Evolutionary conservation across 2,113 vertebrate species (phyloP).

Genomic region (Macquaria australasica): DNA sequence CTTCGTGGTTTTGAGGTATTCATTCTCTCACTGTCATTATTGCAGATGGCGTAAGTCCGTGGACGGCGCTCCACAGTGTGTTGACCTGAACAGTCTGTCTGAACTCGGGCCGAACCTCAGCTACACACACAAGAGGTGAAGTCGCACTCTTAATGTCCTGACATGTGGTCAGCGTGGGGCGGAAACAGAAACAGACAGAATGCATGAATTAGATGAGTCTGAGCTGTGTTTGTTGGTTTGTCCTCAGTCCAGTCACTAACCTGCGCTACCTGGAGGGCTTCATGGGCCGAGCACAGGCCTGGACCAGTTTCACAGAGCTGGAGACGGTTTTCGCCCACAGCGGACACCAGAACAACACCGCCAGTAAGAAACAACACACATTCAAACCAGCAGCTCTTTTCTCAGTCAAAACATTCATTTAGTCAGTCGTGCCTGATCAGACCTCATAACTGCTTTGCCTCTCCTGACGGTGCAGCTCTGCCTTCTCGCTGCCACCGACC

Average conservation of each 20-base stretch:
- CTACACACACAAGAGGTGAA: constrained; percentile 67
- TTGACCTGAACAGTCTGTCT: constrained; percentile 53
- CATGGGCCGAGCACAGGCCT: constrained; percentile 44
- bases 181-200: background rate
- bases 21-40: background rate
- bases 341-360: constrained; percentile 54
- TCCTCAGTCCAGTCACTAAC: constrained; percentile 59
- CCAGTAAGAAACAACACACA: constrained; percentile 63
- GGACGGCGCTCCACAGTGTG: constrained; percentile 69
- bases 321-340: constrained; percentile 64
- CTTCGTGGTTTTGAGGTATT: too few species aligned
- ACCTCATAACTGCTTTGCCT: too few species aligned
- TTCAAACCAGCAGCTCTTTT: too few species aligned
- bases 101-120: constrained; percentile 76
- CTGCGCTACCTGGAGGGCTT: constrained; percentile 78
- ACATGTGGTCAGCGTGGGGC: too few species aligned
- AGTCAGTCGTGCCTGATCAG: too few species aligned
- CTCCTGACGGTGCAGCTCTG: too few species aligned
- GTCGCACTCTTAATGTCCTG: too few species aligned
- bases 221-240: background rate
- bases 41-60: constrained; percentile 69
- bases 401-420: too few species aligned
- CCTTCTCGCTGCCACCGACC: too few species aligned
- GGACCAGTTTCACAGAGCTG: constrained; percentile 74
- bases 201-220: background rate